Conservation (phyloP, 2,113 vertebrate genomes). For the Hyaena hyaena region DNA sequence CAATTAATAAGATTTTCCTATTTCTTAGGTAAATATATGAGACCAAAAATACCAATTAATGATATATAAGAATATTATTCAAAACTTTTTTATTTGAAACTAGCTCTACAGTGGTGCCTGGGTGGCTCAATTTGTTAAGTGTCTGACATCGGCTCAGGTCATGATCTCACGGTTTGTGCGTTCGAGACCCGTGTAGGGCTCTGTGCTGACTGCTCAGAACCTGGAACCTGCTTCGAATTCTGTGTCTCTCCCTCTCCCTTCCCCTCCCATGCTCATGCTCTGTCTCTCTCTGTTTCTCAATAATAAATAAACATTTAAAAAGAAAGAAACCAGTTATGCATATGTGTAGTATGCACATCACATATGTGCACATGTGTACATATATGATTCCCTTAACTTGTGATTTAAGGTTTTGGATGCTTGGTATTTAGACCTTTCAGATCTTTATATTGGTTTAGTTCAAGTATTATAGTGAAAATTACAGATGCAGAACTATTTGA, state of each 20-base stretch:
- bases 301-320: no score
- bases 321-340: neutral
- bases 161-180: no score
- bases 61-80: neutral
- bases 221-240: no score
- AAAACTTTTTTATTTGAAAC: neutral
- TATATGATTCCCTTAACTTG: neutral
- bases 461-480: neutral
- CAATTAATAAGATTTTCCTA: neutral
- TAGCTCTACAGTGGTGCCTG: neutral
- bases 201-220: no score
- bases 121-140: no score
- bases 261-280: no score
- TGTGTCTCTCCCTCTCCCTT: no score
- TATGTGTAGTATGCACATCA: neutral
- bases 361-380: neutral
- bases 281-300: no score
- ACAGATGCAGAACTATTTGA: neutral
- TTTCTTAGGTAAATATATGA: neutral
- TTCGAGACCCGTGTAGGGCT: no score
- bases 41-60: neutral
- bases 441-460: neutral
- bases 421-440: neutral
- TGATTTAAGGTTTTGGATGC: neutral
- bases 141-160: no score